These are phyloP conservation scores for Camarhynchus parvulus DNA, from an alignment of 2,113 vertebrate species.

Conservation along the genomic window DNA sequence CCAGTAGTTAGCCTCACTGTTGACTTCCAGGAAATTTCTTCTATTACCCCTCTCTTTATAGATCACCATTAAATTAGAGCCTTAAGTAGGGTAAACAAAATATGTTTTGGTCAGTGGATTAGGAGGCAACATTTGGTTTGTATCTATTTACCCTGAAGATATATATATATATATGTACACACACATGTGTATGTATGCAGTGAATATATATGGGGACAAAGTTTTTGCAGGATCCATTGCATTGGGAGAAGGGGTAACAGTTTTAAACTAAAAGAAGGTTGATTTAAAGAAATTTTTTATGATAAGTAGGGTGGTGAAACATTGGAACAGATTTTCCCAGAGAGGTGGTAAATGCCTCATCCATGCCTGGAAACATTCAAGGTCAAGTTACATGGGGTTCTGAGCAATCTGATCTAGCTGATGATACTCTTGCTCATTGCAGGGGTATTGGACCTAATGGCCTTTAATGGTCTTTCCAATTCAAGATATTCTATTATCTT, in stretches of 20 bases:
- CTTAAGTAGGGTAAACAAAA: neutral
- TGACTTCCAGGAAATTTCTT: neutral
- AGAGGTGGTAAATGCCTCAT: neutral
- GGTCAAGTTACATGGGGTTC: fast-evolving
- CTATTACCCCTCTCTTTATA: neutral
- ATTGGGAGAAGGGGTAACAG: neutral
- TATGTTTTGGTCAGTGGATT: neutral
- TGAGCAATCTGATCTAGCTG: neutral
- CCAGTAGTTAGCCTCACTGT: neutral
- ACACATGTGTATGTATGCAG: no score
- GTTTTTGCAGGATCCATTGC: neutral
- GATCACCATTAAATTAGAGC: neutral
- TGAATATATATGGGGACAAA: no score
- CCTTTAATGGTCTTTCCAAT: neutral
- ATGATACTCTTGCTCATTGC: neutral
- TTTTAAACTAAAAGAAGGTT: neutral
- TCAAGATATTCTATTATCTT: neutral
- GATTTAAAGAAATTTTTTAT: neutral
- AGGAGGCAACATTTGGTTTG: neutral
- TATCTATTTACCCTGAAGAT: neutral
- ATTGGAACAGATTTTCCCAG: neutral
- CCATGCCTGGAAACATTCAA: neutral
- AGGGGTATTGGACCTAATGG: fast-evolving
- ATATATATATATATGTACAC: fast-evolving
- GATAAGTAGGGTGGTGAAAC: neutral